Evolutionary conservation across 1,140 invertebrate species (phyloP), one percentile per base, ranked within the genome.

Genomic region (Drosophila repleta): DNA sequence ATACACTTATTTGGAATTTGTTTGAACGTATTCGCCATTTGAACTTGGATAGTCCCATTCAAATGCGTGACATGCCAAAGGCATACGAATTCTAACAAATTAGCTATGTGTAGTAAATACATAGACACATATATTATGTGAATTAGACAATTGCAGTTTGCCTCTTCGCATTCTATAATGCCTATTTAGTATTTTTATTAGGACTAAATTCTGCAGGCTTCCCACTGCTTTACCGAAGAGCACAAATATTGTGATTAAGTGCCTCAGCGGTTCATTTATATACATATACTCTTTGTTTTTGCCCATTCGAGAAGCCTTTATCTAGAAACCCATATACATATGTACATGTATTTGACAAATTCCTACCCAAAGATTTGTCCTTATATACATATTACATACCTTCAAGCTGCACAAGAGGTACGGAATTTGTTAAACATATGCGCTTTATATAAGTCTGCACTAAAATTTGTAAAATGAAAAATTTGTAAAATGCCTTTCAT

Each of bases 51-150:
- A 48, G 10, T 45, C 51, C 57, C 11, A 1, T 8, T n/a, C 41
- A 70, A 64, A 79, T 37, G 71, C 80, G 79, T 83, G 79, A 83
- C 79, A 83, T 79, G 76, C 76, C 76, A 85, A 80, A 80, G 74
- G 74, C 76, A 84, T 64, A 58, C 61, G 39, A 74, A 48, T 49
- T 57, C 57, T 65, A 70, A 57, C 49, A 35, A 26, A 65, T 52
- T 37, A 48, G 21, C 55, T 46, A 75, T 55, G 56, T 63, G 20
- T 43, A 43, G 5, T 15, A 41, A 17, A 7, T 15, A 17, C 6
- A 43, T 8, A 43, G 13, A 15, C 15, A 17, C 6, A 41, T 11
- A n/a, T n/a, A 39, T 39, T 29, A 32, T 32, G 7, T 32, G 8
- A 7, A 10, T 3, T 13, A 35, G 3, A 35, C 32, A 35, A 35